These are phyloP conservation scores for Zaprionus capensis DNA, from an alignment of 1,140 invertebrate species.

Conservation along the genomic window DNA sequence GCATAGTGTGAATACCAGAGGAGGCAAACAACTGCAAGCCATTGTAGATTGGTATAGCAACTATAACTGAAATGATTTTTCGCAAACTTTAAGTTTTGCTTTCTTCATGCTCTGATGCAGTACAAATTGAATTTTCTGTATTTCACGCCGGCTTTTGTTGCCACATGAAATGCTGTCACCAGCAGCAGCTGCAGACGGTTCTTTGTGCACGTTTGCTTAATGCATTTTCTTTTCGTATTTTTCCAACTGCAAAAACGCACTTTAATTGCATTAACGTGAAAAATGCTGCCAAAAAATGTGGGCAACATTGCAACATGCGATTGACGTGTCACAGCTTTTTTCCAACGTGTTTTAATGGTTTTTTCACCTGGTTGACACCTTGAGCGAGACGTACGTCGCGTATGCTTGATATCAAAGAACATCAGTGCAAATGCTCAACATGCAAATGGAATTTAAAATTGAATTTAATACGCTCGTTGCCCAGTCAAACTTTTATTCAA, in stretches of 20 bases:
- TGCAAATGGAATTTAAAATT: constrained; percentile 63
- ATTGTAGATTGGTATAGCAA: neutral
- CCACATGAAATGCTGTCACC: constrained; percentile 10
- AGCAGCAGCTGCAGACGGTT: constrained; percentile 11
- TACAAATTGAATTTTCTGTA: constrained; percentile 1
- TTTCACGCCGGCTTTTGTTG: constrained; percentile 8
- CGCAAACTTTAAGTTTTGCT: neutral
- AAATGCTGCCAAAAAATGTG: constrained; percentile 26
- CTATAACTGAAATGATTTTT: constrained; percentile 1
- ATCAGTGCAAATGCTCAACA: neutral
- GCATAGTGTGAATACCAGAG: neutral
- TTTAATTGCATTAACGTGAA: constrained; percentile 52
- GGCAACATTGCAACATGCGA: constrained; percentile 10
- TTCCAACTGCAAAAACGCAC: constrained; percentile 5
- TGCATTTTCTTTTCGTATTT: constrained; percentile 16
- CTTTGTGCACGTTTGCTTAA: constrained; percentile 22
- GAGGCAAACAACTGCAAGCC: neutral
- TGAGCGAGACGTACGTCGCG: constrained; percentile 9
- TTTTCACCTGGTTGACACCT: neutral
- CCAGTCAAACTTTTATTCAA: constrained; percentile 54
- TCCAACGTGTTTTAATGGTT: neutral
- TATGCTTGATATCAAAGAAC: constrained; percentile 21
- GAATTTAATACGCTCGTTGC: constrained; percentile 30
- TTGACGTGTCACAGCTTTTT: constrained; percentile 7
- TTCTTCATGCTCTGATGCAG: neutral